Evolutionary conservation across 1,140 invertebrate species (phyloP), one percentile per base, ranked within the genome.

Genomic region (Reticulitermes speratus): DNA sequence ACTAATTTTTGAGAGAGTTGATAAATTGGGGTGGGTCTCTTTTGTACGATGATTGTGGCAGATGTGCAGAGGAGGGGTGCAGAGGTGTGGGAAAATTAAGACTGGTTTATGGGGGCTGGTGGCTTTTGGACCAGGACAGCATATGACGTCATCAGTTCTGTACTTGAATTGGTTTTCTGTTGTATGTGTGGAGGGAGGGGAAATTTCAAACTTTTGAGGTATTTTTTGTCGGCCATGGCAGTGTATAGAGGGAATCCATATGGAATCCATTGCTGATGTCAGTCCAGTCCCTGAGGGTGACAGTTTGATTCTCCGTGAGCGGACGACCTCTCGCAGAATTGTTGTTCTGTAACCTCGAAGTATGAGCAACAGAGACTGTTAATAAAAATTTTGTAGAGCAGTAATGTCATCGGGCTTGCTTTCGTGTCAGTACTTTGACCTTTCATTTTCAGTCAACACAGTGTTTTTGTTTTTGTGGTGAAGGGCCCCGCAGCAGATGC

Each of bases 81-180:
- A 65, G 59, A 65, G 59, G 59, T 65, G 59, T 65, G 59, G 59
- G 59, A 65, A 65, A 65, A 65, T 65, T 65, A 65, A 65, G 59
- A 65, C 59, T n/a, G 59, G 16, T 65, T 65, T 48, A 48, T 48
- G 45, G 45, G 45, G 45, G 45, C 9, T 48, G 45, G 45, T 48
- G 45, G 45, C 59, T 65, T 65, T 8, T 0, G 59, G 59, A 23
- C 25, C 1, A n/a, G 59, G 16, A n/a, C 59, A 65, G 7, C 59
- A 65, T 12, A 3, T 65, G 59, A 65, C 59, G 59, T 65, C 59
- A 65, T 65, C 59, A 65, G 59, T 19, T 8, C 59, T 65, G 3
- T 65, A 21, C 21, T 65, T n/a, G 59, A 8, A 23, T 65, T 65
- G 25, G 59, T n/a, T n/a, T 65, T n/a, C 59, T 19, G 7, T 65